These are phyloP conservation scores for Tor tambroides DNA, from an alignment of 2,113 vertebrate genomes.

Conservation along the genomic window DNA sequence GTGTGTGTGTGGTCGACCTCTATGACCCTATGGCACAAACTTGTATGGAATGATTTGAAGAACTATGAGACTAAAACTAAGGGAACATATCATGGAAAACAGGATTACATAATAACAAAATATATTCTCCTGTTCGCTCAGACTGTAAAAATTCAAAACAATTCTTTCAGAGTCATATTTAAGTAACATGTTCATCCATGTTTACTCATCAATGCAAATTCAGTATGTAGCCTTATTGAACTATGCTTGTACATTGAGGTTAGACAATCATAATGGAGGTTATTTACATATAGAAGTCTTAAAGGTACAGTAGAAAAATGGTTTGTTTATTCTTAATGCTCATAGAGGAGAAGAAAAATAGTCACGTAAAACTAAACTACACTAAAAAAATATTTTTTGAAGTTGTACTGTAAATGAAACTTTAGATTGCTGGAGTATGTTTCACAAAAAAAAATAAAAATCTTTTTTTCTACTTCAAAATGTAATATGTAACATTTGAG, in stretches of 20 bases:
- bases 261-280: background rate
- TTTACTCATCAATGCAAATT: background rate
- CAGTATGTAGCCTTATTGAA: background rate
- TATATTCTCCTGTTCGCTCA: background rate
- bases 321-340: too few species aligned
- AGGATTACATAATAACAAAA: background rate
- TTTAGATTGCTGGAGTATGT: too few species aligned
- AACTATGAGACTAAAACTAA: background rate
- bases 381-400: too few species aligned
- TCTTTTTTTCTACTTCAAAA: too few species aligned
- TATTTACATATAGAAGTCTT: too few species aligned
- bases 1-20: conserved; percentile 7
- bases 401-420: too few species aligned
- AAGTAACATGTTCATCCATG: background rate
- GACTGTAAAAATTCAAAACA: background rate
- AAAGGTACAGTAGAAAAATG: too few species aligned
- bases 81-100: background rate
- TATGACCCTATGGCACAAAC: background rate
- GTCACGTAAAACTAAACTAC: too few species aligned
- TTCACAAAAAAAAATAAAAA: too few species aligned
- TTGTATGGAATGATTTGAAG: conserved; percentile 20
- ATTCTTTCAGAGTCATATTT: background rate
- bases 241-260: background rate
- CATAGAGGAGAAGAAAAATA: too few species aligned
- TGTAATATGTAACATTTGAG: too few species aligned